Conservation (phyloP, 2,797 vertebrate genomes). For the Phrynocephalus forsythii region DNA sequence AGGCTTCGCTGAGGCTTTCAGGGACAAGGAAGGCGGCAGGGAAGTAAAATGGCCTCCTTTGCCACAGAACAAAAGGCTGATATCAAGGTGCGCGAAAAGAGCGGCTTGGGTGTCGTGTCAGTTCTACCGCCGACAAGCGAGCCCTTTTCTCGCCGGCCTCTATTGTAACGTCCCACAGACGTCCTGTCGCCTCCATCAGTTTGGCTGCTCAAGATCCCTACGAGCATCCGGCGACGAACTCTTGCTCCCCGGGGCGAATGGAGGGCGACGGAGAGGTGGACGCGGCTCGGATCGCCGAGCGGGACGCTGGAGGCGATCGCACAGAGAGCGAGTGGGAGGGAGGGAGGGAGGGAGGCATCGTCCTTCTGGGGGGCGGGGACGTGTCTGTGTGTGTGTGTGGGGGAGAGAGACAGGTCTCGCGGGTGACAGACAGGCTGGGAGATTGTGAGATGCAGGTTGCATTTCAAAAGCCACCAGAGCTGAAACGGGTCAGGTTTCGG, state of each 20-base stretch:
- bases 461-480: constrained; percentile 60
- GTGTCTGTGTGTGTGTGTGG: too few species aligned
- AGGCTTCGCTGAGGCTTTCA: not conserved
- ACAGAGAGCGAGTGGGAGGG: too few species aligned
- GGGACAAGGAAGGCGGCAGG: not conserved
- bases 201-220: not conserved
- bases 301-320: not conserved
- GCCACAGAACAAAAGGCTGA: not conserved
- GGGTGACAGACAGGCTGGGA: not conserved
- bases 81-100: not conserved
- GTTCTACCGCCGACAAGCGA: not conserved
- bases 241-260: too few species aligned
- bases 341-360: not conserved
- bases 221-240: not conserved
- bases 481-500: constrained; percentile 62
- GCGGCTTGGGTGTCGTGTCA: not conserved
- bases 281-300: not conserved
- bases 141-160: not conserved
- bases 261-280: too few species aligned
- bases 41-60: too few species aligned
- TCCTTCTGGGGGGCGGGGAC: not conserved
- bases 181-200: not conserved
- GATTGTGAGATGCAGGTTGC: constrained; percentile 24
- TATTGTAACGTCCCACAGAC: not conserved
- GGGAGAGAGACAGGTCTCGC: too few species aligned